Evolutionary conservation across 1,140 invertebrate species (phyloP).

Genomic region (Charaxes varanes): DNA sequence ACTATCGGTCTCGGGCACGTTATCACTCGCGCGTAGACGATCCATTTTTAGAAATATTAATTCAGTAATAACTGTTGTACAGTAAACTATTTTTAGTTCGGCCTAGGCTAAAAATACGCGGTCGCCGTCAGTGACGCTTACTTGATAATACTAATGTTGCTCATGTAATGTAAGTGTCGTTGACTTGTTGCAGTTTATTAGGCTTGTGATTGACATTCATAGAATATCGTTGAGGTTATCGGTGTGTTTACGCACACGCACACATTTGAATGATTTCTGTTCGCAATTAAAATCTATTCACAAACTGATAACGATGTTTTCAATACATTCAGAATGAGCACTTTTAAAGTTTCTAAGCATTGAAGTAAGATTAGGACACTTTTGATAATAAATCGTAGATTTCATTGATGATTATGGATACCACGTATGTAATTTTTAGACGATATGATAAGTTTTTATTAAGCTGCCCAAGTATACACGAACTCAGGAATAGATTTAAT

Average conservation of each 20-base stretch:
- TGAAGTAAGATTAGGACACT: too few relatives aligned
- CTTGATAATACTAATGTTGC: conserved; percentile 68
- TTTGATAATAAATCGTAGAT: too few relatives aligned
- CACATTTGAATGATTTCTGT: conserved; percentile 5
- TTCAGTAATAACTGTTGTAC: conserved; percentile 69
- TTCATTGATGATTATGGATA: too few relatives aligned
- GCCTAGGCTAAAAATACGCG: conserved; percentile 70
- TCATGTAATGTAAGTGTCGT: conserved; percentile 60
- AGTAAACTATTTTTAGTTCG: conserved; percentile 66
- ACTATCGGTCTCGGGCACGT: conserved; percentile 61
- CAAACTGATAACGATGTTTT: too few relatives aligned
- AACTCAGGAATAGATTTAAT: too few relatives aligned
- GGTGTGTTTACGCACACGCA: conserved; percentile 30
- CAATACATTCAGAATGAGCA: too few relatives aligned
- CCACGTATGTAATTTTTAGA: too few relatives aligned
- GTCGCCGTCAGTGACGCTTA: conserved; percentile 57
- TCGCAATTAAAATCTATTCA: conserved; percentile 1
- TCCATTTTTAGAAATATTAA: conserved; percentile 74
- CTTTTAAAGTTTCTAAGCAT: too few relatives aligned
- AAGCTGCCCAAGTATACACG: too few relatives aligned
- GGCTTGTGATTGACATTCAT: conserved; percentile 44
- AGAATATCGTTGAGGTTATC: conserved; percentile 51
- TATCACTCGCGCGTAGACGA: conserved; percentile 63
- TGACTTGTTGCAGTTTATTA: conserved; percentile 63
- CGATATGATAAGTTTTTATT: too few relatives aligned